phyloP scores from a whole-genome alignment of 1,140 invertebrate species.

The Coenobita brevimanus region DNA sequence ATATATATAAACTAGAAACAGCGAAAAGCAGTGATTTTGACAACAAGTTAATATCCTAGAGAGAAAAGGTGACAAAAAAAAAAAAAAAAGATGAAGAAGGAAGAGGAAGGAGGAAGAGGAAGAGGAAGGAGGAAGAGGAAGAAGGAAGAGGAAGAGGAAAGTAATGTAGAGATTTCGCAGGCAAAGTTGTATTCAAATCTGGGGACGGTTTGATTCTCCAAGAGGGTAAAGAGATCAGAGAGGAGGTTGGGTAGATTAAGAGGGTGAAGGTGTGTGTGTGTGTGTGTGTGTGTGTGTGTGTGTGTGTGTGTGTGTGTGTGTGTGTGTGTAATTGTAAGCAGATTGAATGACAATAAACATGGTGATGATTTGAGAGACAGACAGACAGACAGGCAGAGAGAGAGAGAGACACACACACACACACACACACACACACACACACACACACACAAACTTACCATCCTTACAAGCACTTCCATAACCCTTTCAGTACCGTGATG shows the following conservation, averaged over 20 bases:
- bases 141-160: background rate
- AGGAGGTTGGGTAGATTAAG: background rate
- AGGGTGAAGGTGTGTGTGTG: background rate
- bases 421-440: constrained; percentile 13
- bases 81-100: background rate
- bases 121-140: background rate
- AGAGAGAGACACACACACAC: background rate
- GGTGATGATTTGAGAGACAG: background rate
- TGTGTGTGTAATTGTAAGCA: background rate
- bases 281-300: background rate
- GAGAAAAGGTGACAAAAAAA: background rate
- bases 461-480: background rate
- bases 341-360: background rate
- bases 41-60: no score
- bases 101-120: background rate
- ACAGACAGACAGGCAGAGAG: no score
- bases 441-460: no score
- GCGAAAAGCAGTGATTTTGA: no score
- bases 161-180: background rate
- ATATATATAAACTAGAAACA: no score
- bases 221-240: background rate
- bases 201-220: no score
- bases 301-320: constrained; percentile 1
- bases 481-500: no score
- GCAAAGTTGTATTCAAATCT: no score